A percentile compares a stretch with the other conserved stretches of the same genome.
phyloP scores from a whole-genome alignment of 1,140 invertebrate genomes.

The Zophobas atratus region DNA sequence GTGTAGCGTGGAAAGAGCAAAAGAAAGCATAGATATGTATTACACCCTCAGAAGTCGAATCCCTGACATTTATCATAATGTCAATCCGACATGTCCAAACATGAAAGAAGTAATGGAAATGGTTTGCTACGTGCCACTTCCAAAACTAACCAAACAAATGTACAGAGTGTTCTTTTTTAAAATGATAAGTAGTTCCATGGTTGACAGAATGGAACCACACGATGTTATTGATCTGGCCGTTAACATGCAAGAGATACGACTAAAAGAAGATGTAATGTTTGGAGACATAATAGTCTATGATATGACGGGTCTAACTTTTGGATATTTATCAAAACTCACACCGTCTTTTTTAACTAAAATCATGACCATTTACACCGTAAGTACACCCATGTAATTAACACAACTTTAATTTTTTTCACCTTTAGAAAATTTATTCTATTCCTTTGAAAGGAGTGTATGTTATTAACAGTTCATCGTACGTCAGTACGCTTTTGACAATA shows the following conservation, averaged over 20 bases:
- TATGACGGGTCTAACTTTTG: background rate
- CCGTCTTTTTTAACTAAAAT: background rate
- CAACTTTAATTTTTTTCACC: background rate
- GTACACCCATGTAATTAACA: background rate
- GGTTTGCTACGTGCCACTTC: background rate
- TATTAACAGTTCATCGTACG: background rate
- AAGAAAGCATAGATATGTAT: constrained; percentile 77
- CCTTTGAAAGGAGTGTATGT: background rate
- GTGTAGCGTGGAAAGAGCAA: constrained; percentile 77
- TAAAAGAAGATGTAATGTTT: constrained; percentile 18
- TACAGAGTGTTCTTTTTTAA: constrained; percentile 13
- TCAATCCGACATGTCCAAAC: constrained; percentile 63
- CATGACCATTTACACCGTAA: constrained; percentile 9
- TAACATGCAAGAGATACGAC: background rate
- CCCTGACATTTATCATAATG: constrained; percentile 71
- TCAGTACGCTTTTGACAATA: background rate
- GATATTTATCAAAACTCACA: background rate
- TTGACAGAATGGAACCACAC: constrained; percentile 7
- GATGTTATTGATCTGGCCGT: background rate
- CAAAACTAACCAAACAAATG: background rate
- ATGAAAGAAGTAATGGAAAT: constrained; percentile 1
- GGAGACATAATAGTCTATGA: constrained; percentile 2
- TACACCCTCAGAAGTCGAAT: constrained; percentile 73
- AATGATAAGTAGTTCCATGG: background rate
- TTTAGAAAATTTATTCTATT: constrained; percentile 7